A percentile compares a stretch with the other conserved stretches of the same genome.
phyloP scores from a whole-genome alignment of 2,797 vertebrate species.

The Microctenopoma stevenorrisi region DNA sequence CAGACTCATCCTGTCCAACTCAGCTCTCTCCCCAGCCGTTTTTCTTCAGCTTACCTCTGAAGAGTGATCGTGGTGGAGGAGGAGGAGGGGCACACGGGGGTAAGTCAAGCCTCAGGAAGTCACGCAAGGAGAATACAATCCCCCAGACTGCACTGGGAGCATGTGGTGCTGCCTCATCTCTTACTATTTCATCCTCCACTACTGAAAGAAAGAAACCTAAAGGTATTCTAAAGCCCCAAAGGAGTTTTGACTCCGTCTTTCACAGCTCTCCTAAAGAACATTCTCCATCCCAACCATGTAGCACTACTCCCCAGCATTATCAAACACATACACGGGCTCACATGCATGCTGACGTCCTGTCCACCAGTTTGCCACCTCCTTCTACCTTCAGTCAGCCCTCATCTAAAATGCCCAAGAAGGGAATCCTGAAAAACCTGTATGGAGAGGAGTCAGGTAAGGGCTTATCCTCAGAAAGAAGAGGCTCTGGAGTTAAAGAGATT shows the following conservation, averaged over 20 bases:
- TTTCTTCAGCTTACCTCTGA: constrained; percentile 73
- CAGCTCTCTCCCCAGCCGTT: constrained; percentile 49
- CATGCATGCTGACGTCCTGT: constrained; percentile 37
- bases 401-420: constrained; percentile 87
- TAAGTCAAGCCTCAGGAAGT: constrained; percentile 81
- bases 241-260: constrained; percentile 81
- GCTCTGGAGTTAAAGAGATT: constrained; percentile 41
- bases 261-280: constrained; percentile 61
- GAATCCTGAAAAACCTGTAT: constrained; percentile 87
- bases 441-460: constrained; percentile 78
- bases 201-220: constrained; percentile 80
- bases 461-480: constrained; percentile 75
- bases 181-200: constrained; percentile 39
- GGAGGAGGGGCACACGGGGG: constrained; percentile 48
- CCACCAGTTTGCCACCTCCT: constrained; percentile 46
- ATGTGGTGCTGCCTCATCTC: constrained; percentile 38
- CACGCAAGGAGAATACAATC: constrained; percentile 85
- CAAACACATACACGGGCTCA: constrained; percentile 41
- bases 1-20: constrained; percentile 46
- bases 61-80: constrained; percentile 46
- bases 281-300: constrained; percentile 45
- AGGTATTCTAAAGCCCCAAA: constrained; percentile 84
- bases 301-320: constrained; percentile 32
- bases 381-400: constrained; percentile 76
- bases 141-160: constrained; percentile 68